Base-by-base conservation (phyloP, 2,113 vertebrate species). In the Lasiurus cinereus region DNA sequence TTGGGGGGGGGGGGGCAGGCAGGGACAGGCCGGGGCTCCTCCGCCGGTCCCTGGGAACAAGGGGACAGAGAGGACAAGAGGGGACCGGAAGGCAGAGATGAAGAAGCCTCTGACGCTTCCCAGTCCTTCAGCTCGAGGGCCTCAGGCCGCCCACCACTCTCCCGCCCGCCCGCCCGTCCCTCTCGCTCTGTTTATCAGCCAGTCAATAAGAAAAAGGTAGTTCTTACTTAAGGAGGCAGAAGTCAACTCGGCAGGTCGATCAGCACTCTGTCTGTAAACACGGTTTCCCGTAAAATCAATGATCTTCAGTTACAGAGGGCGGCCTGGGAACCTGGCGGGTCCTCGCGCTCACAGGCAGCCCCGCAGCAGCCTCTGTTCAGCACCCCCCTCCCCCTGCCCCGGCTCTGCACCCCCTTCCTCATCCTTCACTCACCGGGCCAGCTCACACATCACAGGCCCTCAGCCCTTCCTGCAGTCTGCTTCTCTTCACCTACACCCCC, bases 231-330 rank as follows among this genome's bases (percentile, higher is more conserved):
- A 99, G 98, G 98, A 99, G 99, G 98, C 98, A 99, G 99, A 99
- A 99, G 99, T 99, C 99, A 99, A 99, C 99, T 99, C 95, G 91
- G 97, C 99, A 99, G 99, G 99, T 99, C 99, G 99, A 99, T 99
- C 98, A 98, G 99, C 98, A 99, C 99, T 99, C 99, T 99, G 99
- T 99, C 99, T 99, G 99, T 99, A 99, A 99, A 99, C 99, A 99
- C 96, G 98, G 99, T 99, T 99, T 99, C 99, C 99, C 99, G 99
- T 99, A 99, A 99, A 99, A 99, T 99, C 99, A 99, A 99, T 99
- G 99, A 99, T 99, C 99, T 99, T 99, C 99, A 99, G 99, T 99
- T 98, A 99, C 97, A 99, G 98, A 99, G 99, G 99, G 99, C 98
- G 98, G 99, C 98, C 98, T 98, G 98, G 98, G 98, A 97, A 98